Evolutionary conservation across 2,888 invertebrate genomes (phyloP).

Genomic region (Drosophila meridiana): DNA sequence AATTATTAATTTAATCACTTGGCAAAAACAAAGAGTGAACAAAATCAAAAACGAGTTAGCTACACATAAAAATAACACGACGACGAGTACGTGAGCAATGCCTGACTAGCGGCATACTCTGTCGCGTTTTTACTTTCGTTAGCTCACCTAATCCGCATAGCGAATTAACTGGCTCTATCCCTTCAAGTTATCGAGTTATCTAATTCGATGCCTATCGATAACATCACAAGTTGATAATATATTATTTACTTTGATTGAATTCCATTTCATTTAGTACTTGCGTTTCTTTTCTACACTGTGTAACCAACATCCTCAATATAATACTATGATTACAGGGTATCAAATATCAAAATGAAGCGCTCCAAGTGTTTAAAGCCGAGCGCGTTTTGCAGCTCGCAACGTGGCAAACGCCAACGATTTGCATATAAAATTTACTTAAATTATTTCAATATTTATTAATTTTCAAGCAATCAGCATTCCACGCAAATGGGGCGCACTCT

Average conservation of each 20-base stretch:
- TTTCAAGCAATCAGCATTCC: slow-evolving; percentile 59
- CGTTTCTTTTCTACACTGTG: rapidly evolving
- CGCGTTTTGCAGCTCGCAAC: slow-evolving; percentile 67
- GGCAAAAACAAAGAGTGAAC: slow-evolving; percentile 56
- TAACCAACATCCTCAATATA: not conserved
- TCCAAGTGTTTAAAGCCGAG: slow-evolving; percentile 76
- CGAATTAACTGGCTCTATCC: not conserved
- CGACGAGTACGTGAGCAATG: not conserved
- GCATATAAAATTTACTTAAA: slow-evolving; percentile 73
- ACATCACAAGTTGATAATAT: not conserved
- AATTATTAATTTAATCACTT: slow-evolving; percentile 83
- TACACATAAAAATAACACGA: slow-evolving; percentile 20
- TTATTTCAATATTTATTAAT: slow-evolving; percentile 79
- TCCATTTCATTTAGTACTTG: not conserved
- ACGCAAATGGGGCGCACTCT: not conserved
- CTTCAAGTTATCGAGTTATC: not conserved
- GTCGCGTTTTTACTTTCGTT: not conserved
- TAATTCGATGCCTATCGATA: not conserved
- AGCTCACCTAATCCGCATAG: not conserved
- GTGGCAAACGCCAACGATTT: slow-evolving; percentile 62
- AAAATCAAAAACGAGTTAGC: slow-evolving; percentile 45
- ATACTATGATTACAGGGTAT: not conserved
- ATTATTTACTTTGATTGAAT: too few species aligned
- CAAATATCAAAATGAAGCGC: slow-evolving; percentile 31
- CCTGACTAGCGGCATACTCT: not conserved